These are phyloP conservation scores for Noctilio leporinus DNA, from an alignment of 2,113 vertebrate genomes.

Conservation along the genomic window DNA sequence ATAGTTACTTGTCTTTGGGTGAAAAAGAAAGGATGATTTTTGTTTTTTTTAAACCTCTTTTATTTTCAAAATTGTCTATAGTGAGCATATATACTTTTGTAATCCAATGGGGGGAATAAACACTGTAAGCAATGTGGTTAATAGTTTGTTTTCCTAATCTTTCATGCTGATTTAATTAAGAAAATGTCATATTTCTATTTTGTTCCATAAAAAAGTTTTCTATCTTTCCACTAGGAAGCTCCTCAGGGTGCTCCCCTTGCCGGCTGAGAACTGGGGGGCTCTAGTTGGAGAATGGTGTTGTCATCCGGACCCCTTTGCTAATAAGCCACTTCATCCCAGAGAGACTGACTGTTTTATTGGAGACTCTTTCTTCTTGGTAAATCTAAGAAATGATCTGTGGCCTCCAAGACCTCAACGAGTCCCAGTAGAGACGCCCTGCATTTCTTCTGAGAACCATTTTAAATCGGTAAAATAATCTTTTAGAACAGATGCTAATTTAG, in stretches of 20 bases:
- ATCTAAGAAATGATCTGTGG: conserved; percentile 67
- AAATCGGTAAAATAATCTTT: conserved; percentile 66
- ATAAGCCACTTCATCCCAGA: conserved; percentile 84
- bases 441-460: conserved; percentile 39
- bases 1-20: not conserved
- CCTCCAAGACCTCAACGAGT: conserved; percentile 52
- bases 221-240: conserved; percentile 81
- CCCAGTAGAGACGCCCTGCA: not conserved
- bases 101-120: not conserved
- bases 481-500: not conserved
- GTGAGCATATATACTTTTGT: not conserved
- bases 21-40: not conserved
- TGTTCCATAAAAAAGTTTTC: not conserved
- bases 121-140: not conserved
- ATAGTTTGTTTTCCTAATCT: not conserved
- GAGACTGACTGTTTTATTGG: conserved; percentile 90
- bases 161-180: conserved; percentile 35
- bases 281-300: conserved; percentile 97
- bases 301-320: conserved; percentile 92
- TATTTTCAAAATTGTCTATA: not conserved
- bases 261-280: conserved; percentile 90
- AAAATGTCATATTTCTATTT: conserved; percentile 7
- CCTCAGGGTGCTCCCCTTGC: conserved; percentile 90
- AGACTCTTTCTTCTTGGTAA: conserved; percentile 88
- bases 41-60: not conserved